These are phyloP conservation scores for Glossosoma conforme DNA, from an alignment of 1,140 invertebrate species.

Conservation along the genomic window DNA sequence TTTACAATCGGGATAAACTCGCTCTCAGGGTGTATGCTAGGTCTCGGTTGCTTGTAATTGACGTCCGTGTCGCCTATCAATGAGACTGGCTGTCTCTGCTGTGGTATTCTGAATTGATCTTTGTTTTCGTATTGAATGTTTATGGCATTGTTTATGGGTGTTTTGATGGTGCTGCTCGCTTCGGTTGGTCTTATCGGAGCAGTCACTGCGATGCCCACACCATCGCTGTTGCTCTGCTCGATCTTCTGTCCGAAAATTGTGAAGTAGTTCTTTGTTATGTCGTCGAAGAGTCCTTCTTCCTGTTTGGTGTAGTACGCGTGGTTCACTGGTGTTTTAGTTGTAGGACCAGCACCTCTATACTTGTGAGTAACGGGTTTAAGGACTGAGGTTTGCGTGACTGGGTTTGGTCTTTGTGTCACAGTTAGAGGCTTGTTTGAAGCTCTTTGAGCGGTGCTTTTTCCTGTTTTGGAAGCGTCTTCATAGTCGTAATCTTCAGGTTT, in stretches of 20 bases:
- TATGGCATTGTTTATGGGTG: conserved; percentile 19
- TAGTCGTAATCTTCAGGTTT: conserved; percentile 42
- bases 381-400: conserved; percentile 24
- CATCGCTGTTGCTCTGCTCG: conserved; percentile 47
- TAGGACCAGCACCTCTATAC: conserved; percentile 37
- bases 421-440: conserved; percentile 26
- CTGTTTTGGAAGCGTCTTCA: conserved; percentile 34
- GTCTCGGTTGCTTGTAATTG: conserved; percentile 56
- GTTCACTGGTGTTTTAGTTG: conserved; percentile 58
- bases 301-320: conserved; percentile 67
- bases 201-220: conserved; percentile 49
- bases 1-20: conserved; percentile 55
- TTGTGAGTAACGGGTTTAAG: conserved; percentile 10
- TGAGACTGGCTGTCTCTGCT: conserved; percentile 38
- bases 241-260: conserved; percentile 71
- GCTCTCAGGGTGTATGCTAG: conserved; percentile 61
- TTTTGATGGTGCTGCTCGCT: conserved; percentile 17
- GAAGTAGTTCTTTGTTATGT: conserved; percentile 72
- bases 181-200: conserved; percentile 39
- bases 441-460: conserved; percentile 26
- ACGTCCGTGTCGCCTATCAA: conserved; percentile 58
- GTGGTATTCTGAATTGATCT: conserved; percentile 39
- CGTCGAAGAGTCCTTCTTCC: conserved; percentile 64
- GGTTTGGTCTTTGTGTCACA: conserved; percentile 19
- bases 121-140: conserved; percentile 32